Percentiles rank a stretch among this genome's conserved stretches.
phyloP scores from a whole-genome alignment of 2,113 vertebrate genomes.

The Redunca redunca region DNA sequence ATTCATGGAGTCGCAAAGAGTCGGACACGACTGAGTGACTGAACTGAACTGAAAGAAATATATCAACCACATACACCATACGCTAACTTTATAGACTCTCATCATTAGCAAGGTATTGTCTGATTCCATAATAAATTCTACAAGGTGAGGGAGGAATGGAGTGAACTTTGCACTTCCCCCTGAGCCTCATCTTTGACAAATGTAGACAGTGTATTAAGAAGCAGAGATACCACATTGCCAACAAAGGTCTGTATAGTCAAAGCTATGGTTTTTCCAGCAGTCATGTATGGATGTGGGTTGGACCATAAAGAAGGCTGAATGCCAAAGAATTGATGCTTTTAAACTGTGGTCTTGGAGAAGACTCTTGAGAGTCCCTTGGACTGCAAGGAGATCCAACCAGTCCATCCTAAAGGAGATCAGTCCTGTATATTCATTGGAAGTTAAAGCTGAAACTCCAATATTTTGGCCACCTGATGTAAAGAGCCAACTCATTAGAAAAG shows the following conservation, averaged over 20 bases:
- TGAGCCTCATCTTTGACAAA: not conserved
- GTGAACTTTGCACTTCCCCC: not conserved
- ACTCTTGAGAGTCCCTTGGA: not conserved
- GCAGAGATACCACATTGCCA: not conserved
- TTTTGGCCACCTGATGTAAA: not conserved
- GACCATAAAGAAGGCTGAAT: not conserved
- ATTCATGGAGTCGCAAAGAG: too few relatives aligned
- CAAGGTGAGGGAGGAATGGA: not conserved
- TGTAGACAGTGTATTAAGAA: not conserved
- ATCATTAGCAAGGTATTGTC: not conserved
- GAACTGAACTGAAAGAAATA: not conserved
- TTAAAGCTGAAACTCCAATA: not conserved
- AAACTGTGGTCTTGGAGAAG: not conserved
- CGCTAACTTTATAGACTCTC: not conserved
- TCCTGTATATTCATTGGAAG: not conserved
- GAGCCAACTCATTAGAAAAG: not conserved
- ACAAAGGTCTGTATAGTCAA: not conserved
- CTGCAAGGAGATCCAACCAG: not conserved
- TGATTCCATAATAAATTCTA: not conserved
- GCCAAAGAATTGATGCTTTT: not conserved
- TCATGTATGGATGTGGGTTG: not conserved
- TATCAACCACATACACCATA: not conserved
- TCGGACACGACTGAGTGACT: too few relatives aligned
- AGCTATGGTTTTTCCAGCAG: not conserved
- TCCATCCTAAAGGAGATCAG: not conserved